phyloP scores from a whole-genome alignment of 2,797 vertebrate species.

The Micromesistius poutassou region DNA sequence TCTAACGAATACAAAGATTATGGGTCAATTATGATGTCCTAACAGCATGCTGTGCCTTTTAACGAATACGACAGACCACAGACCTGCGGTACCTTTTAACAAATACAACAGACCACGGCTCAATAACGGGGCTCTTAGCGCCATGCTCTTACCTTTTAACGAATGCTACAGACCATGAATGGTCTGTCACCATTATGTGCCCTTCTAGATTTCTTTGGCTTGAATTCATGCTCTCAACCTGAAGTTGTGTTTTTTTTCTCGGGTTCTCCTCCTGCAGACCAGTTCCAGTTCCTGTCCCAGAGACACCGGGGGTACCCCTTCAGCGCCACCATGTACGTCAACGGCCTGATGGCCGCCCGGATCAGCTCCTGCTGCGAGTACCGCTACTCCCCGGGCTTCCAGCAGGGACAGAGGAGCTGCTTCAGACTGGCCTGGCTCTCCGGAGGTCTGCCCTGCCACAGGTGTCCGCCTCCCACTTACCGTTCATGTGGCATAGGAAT shows the following conservation, averaged over 20 bases:
- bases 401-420: constrained; percentile 75
- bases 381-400: constrained; percentile 74
- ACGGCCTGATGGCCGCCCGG: constrained; percentile 69
- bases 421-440: constrained; percentile 72
- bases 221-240: not conserved
- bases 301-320: constrained; percentile 77
- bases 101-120: too few relatives aligned
- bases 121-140: too few relatives aligned
- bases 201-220: not conserved
- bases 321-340: constrained; percentile 74
- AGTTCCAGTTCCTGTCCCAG: constrained; percentile 77
- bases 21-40: too few relatives aligned
- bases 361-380: constrained; percentile 83
- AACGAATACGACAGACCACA: too few relatives aligned
- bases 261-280: constrained; percentile 55
- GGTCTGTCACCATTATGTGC: not conserved
- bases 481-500: too few relatives aligned
- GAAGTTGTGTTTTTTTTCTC: not conserved
- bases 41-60: too few relatives aligned
- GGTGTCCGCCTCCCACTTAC: constrained; percentile 53
- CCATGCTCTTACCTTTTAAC: too few relatives aligned
- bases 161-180: not conserved
- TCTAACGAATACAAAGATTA: too few relatives aligned
- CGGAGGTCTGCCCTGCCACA: constrained; percentile 78
- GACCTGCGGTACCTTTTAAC: too few relatives aligned